These are phyloP conservation scores for Ypsolopha sequella DNA, from an alignment of 2,888 invertebrate genomes.

Conservation along the genomic window DNA sequence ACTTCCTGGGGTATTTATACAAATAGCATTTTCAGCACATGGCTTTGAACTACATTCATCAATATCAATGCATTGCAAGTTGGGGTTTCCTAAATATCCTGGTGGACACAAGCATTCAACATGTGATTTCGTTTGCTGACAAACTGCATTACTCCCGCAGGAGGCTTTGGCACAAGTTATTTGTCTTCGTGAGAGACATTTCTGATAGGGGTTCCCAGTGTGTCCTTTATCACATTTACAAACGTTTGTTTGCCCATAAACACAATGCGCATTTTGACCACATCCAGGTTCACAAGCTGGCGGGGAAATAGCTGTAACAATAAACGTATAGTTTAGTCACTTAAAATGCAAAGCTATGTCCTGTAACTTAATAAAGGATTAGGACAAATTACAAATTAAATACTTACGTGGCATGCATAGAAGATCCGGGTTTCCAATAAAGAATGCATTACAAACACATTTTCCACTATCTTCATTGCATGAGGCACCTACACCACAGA, in stretches of 20 bases:
- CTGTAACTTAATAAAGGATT: no score
- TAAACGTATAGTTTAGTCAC: conserved; percentile 7
- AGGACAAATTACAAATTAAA: no score
- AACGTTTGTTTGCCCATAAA: conserved; percentile 80
- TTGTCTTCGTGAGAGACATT: conserved; percentile 79
- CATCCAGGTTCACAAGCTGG: conserved; percentile 86
- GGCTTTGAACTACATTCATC: conserved; percentile 86
- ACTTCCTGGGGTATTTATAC: conserved; percentile 90
- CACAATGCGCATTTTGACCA: conserved; percentile 88
- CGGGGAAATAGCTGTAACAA: conserved; percentile 76
- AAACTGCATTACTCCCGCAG: conserved; percentile 85
- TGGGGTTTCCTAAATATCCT: conserved; percentile 90
- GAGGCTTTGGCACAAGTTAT: conserved; percentile 78
- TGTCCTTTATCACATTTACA: conserved; percentile 89
- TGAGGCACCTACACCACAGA: conserved; percentile 90
- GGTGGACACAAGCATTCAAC: conserved; percentile 86
- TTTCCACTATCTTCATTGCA: conserved; percentile 85
- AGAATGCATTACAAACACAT: conserved; percentile 89
- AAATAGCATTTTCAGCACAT: conserved; percentile 87
- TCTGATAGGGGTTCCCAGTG: conserved; percentile 89
- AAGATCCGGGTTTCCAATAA: conserved; percentile 89
- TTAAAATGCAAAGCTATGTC: no score
- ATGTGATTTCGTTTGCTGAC: conserved; percentile 79
- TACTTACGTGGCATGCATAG: conserved; percentile 93
- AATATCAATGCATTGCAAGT: conserved; percentile 85